These are phyloP conservation scores for Papilio polyxenes DNA, from an alignment of 1,140 invertebrate species.

Conservation along the genomic window DNA sequence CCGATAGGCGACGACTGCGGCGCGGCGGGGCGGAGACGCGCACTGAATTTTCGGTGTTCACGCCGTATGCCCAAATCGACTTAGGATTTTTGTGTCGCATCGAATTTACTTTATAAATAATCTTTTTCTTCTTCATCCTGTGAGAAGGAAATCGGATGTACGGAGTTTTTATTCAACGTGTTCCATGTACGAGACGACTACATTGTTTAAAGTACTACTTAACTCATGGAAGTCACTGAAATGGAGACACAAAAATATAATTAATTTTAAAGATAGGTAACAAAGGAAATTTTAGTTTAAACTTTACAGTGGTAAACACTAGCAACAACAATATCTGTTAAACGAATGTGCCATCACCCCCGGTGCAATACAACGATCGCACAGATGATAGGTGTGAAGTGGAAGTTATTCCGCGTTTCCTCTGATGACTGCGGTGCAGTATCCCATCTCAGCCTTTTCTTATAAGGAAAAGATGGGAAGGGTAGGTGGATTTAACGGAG, in stretches of 20 bases:
- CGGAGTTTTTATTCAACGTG: not conserved
- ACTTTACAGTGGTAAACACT: no score
- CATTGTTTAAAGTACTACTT: not conserved
- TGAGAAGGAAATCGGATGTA: not conserved
- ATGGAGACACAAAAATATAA: not conserved
- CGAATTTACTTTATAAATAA: conserved; percentile 37
- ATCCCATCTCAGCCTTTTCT: no score
- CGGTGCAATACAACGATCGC: no score
- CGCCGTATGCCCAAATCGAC: conserved; percentile 41
- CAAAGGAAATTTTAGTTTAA: no score
- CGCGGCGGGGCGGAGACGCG: conserved; percentile 28
- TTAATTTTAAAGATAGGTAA: no score
- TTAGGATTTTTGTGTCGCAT: conserved; percentile 36
- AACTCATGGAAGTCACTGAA: not conserved
- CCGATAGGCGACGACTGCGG: conserved; percentile 38
- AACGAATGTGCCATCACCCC: no score
- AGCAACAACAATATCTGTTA: no score
- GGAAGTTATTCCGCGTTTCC: no score
- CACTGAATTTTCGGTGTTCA: conserved; percentile 36
- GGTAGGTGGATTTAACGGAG: no score
- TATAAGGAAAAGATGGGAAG: no score
- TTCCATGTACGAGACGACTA: not conserved
- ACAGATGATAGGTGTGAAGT: no score
- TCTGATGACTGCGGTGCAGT: no score
- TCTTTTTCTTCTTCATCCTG: conserved; percentile 37